phyloP scores from a whole-genome alignment of 2,888 invertebrate species.

The Andricus quercusramuli region DNA sequence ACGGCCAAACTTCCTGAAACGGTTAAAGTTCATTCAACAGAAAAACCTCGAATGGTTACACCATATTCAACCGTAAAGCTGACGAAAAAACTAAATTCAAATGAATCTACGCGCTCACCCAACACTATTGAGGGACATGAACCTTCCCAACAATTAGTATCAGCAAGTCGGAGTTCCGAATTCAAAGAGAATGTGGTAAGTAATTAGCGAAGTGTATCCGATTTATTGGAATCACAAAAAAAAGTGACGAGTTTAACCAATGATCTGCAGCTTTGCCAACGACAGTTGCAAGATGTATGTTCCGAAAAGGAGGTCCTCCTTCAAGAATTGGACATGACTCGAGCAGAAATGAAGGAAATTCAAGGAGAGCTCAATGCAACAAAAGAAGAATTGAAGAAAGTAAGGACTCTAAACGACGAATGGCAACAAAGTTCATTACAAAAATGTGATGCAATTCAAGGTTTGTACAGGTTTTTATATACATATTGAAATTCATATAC shows the following conservation, averaged over 20 bases:
- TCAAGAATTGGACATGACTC: slow-evolving; percentile 3
- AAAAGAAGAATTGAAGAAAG: too few relatives aligned
- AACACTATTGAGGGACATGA: background rate
- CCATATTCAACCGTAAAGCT: too few relatives aligned
- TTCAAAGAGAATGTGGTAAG: background rate
- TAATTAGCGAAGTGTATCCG: slow-evolving; percentile 1
- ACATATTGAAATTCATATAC: background rate
- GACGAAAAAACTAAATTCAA: too few relatives aligned
- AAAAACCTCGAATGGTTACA: background rate
- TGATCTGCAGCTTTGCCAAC: background rate
- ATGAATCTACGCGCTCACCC: background rate
- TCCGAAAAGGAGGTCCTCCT: background rate
- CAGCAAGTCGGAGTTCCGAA: background rate
- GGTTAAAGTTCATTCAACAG: background rate
- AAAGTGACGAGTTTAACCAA: background rate
- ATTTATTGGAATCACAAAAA: background rate
- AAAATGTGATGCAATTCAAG: background rate
- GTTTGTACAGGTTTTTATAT: background rate
- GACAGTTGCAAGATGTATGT: too few relatives aligned
- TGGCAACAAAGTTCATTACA: background rate
- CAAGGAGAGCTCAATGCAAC: background rate
- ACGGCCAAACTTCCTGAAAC: background rate
- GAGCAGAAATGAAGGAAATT: background rate
- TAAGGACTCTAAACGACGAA: background rate
- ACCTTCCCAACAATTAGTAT: background rate